phyloP scores from a whole-genome alignment of 2,113 vertebrate species.

The Ceyx melanurus region DNA sequence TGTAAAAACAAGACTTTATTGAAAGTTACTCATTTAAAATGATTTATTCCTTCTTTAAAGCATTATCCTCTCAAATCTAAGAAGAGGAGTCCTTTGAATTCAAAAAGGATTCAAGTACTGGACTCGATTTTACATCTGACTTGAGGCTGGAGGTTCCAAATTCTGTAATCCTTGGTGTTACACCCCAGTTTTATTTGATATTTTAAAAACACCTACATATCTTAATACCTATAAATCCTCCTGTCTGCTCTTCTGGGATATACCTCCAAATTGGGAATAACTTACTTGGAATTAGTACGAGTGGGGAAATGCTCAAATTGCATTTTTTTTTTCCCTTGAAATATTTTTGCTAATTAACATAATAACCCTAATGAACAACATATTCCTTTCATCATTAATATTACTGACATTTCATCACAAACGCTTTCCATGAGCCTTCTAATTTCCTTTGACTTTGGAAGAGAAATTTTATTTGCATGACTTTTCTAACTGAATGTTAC shows the following conservation, averaged over 20 bases:
- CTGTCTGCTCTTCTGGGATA: background rate
- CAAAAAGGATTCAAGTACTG: constrained; percentile 4
- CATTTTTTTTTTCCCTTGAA: background rate
- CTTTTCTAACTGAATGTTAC: constrained; percentile 33
- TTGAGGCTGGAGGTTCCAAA: constrained; percentile 51
- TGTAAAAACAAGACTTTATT: constrained; percentile 30
- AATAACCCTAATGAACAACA: constrained; percentile 22
- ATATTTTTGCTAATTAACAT: background rate
- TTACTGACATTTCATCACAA: constrained; percentile 59
- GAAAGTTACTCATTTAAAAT: constrained; percentile 29
- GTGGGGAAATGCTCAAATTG: constrained; percentile 50
- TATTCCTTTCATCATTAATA: constrained; percentile 59
- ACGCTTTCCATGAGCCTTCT: constrained; percentile 40
- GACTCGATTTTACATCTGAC: background rate
- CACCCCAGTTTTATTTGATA: background rate
- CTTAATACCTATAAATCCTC: background rate
- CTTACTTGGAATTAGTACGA: background rate
- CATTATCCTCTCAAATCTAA: constrained; percentile 43
- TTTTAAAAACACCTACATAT: background rate
- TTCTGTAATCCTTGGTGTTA: background rate
- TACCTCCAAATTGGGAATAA: background rate
- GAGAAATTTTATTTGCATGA: constrained; percentile 52
- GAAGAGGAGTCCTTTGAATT: constrained; percentile 15
- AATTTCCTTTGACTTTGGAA: constrained; percentile 25
- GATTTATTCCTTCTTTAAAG: constrained; percentile 21